These are phyloP conservation scores for Ceyx erithaca DNA, from an alignment of 2,797 vertebrate species.

Conservation along the genomic window DNA sequence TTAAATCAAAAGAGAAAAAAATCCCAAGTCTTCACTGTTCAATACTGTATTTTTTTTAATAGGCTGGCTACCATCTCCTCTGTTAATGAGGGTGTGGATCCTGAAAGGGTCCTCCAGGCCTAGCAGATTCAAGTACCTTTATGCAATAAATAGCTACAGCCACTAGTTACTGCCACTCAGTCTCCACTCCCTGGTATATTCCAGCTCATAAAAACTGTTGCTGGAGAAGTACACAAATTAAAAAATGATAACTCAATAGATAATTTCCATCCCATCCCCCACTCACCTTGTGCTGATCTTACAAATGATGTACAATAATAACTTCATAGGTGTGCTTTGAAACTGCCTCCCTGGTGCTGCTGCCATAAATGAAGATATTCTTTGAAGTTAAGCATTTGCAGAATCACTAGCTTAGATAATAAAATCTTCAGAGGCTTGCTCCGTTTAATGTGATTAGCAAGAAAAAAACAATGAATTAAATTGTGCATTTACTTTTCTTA, in stretches of 20 bases:
- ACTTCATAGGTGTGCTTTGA: neutral
- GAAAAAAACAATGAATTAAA: neutral
- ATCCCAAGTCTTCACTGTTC: neutral
- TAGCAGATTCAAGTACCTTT: neutral
- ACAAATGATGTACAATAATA: neutral
- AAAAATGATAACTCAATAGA: neutral
- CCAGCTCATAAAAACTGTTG: neutral
- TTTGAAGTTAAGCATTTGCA: constrained; percentile 15
- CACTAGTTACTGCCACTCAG: neutral
- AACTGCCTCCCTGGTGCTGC: neutral
- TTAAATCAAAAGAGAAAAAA: neutral
- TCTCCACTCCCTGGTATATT: neutral
- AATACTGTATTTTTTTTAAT: neutral
- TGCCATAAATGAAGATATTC: neutral
- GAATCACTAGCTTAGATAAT: neutral
- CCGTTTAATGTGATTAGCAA: neutral
- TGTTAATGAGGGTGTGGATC: neutral
- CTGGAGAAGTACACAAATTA: neutral
- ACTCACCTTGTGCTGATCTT: neutral
- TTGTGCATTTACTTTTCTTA: neutral
- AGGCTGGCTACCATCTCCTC: neutral
- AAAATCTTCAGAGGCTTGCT: neutral
- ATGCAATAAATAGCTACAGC: neutral
- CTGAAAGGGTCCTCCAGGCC: neutral
- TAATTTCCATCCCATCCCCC: too few species aligned